phyloP scores from a whole-genome alignment of 2,797 vertebrate genomes.

The Anguilla obscura region DNA sequence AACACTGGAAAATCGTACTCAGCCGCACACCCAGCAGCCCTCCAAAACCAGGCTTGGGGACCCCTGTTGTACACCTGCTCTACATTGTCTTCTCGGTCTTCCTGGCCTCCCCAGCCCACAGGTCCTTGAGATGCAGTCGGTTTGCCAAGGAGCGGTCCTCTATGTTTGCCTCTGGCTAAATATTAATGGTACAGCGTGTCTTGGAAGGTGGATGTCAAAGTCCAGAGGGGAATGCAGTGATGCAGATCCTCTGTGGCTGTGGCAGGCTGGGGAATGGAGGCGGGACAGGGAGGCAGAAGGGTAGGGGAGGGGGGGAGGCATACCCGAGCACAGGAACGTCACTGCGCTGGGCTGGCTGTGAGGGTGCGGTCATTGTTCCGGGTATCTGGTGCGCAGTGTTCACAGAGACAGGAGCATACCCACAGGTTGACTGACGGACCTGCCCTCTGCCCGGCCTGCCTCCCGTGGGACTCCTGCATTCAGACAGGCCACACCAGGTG shows the following conservation, averaged over 20 bases:
- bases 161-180: conserved; percentile 24
- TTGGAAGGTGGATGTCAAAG: conserved; percentile 30
- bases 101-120: no score
- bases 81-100: not conserved
- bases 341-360: not conserved
- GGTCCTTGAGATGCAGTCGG: not conserved
- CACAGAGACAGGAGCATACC: not conserved
- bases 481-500: not conserved
- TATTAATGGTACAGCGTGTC: conserved; percentile 24
- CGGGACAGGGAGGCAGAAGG: no score
- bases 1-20: not conserved
- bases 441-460: not conserved
- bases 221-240: not conserved
- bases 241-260: not conserved
- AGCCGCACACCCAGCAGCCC: not conserved
- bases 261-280: not conserved
- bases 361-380: not conserved
- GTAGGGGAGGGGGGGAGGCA: not conserved
- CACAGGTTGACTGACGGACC: not conserved
- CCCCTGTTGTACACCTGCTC: not conserved
- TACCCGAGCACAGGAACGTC: not conserved
- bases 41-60: not conserved
- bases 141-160: not conserved
- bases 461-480: not conserved
- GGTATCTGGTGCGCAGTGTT: not conserved